phyloP scores from a whole-genome alignment of 2,797 vertebrate genomes.

The Peromyscus melanophrys region DNA sequence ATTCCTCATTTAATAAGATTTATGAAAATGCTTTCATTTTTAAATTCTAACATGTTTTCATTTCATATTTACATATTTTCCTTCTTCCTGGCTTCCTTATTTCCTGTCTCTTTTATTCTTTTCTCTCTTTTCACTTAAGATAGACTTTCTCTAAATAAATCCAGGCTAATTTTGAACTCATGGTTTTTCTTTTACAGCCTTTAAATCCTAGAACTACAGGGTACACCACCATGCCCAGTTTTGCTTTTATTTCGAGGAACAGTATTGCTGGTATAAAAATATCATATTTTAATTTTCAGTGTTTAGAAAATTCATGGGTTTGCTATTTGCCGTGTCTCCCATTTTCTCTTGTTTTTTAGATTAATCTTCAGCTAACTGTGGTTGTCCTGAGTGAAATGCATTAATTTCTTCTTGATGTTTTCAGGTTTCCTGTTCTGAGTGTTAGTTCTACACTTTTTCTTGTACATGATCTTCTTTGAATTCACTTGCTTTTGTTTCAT shows the following conservation, averaged over 20 bases:
- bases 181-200: neutral
- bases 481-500: neutral
- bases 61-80: neutral
- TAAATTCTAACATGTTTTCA: neutral
- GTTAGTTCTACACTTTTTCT: neutral
- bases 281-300: neutral
- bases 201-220: neutral
- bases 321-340: neutral
- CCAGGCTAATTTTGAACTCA: neutral
- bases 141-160: neutral
- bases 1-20: neutral
- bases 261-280: neutral
- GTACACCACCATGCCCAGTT: neutral
- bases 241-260: neutral
- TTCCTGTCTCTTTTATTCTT: neutral
- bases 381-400: neutral
- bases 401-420: neutral
- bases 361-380: neutral
- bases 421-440: neutral
- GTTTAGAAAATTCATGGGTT: neutral
- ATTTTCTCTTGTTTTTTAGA: neutral
- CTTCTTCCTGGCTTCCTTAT: neutral
- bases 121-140: neutral
- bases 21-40: neutral
- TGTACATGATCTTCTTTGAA: neutral